These are phyloP conservation scores for Trachymyrmex septentrionalis DNA, from an alignment of 1,140 invertebrate genomes.

Conservation along the genomic window DNA sequence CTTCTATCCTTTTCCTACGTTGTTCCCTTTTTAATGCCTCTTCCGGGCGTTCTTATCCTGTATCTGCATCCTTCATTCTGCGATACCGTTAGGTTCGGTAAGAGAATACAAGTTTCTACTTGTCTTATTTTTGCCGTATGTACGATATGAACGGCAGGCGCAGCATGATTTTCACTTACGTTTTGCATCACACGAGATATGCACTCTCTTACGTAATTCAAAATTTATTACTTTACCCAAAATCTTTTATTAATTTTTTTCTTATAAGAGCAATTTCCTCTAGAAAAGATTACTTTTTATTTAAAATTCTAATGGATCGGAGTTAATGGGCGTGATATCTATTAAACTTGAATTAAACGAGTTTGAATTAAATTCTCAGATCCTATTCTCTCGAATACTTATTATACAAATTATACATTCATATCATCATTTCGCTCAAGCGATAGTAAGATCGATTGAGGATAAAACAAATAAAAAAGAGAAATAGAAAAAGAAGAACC, in stretches of 20 bases:
- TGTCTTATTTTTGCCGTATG: slow-evolving; percentile 35
- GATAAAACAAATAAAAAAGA: neutral
- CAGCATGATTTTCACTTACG: slow-evolving; percentile 47
- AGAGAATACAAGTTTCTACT: slow-evolving; percentile 46
- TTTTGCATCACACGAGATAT: slow-evolving; percentile 37
- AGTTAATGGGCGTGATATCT: neutral
- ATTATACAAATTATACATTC: slow-evolving; percentile 14
- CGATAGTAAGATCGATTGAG: neutral
- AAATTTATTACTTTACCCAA: neutral
- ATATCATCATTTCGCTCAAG: neutral
- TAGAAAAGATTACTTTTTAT: neutral
- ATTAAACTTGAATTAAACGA: neutral
- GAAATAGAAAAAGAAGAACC: neutral
- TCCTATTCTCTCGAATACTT: too few species aligned
- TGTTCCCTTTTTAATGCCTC: neutral
- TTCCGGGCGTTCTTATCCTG: slow-evolving; percentile 12
- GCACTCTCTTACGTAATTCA: slow-evolving; percentile 31
- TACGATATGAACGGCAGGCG: neutral
- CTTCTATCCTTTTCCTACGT: neutral
- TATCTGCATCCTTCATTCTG: slow-evolving; percentile 6
- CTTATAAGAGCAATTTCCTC: neutral
- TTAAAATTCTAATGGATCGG: neutral
- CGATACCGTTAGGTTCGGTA: slow-evolving; percentile 38
- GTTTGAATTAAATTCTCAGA: neutral
- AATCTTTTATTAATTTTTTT: neutral